Evolutionary conservation across 1,140 invertebrate species (phyloP), one percentile per base, ranked within the genome.

Genomic region (Meloidogyne chitwoodi): DNA sequence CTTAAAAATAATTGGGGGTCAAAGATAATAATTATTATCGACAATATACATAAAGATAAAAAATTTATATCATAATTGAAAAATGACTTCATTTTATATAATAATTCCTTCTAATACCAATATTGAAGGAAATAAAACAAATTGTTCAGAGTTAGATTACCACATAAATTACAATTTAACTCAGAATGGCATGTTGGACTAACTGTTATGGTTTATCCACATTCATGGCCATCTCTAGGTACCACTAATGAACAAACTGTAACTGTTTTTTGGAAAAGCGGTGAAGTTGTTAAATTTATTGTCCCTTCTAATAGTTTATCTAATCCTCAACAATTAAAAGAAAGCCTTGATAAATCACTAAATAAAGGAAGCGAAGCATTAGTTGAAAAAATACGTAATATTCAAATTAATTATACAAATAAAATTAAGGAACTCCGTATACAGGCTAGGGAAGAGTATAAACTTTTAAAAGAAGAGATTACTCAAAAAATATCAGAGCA

Each of bases 91-190:
- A 6, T 22, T 31, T 41, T 68, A 67, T 67, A 22, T 72, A 5
- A 14, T 68, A 4, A 6, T 71, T 5, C 24, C 72, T 3, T 24
- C 22, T 22, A 75, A 38, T 56, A 24, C 31, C 29, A n/a, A 24
- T 74, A 70, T 74, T 29, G 68, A 24, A 8, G 14, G 19, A 6
- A 19, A 19, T 72, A 34, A 24, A 19, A 74, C 22, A 22, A 74
- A 19, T 72, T 24, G 3, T 61, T 61, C 29, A 68, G 31, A 74
- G 68, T 74, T 26, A 74, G 31, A 2, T 74, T 74, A 24, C 72
- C 68, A 2, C 19, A 38, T 5, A 74, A 16, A 26, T 74, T 74
- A 29, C 16, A 22, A 44, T 74, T 74, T 74, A 74, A 74, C 22
- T 19, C 19, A 19, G 27, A 26, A n/a, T 74, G 72, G 72, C 5